Conservation (phyloP, 2,888 invertebrate species). For the Apantesis nais region DNA sequence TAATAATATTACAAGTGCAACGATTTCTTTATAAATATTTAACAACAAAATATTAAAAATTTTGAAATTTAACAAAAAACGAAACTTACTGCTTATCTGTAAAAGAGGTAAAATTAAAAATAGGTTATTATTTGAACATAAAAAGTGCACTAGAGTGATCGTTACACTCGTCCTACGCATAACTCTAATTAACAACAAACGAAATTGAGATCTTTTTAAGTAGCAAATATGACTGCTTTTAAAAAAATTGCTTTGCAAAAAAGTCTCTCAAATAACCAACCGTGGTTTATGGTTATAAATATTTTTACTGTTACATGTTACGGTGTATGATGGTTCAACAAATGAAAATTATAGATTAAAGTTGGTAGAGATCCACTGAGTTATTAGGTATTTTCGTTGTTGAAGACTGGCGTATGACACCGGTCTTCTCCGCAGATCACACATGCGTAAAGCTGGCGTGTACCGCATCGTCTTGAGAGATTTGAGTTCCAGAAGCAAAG, state of each 20-base stretch:
- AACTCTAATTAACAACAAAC: not conserved
- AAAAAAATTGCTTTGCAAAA: not conserved
- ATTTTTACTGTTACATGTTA: not conserved
- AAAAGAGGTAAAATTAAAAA: not conserved
- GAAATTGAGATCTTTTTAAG: not conserved
- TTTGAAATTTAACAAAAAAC: not conserved
- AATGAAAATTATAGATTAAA: constrained; percentile 51
- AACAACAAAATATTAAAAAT: not conserved
- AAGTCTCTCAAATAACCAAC: not conserved
- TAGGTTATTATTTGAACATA: not conserved
- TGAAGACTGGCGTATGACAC: constrained; percentile 82
- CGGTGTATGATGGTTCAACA: not conserved
- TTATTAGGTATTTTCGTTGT: constrained; percentile 87
- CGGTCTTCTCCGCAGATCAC: constrained; percentile 89
- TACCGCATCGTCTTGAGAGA: constrained; percentile 90
- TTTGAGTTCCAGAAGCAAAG: constrained; percentile 92
- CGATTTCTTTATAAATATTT: not conserved
- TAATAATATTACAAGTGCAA: not conserved
- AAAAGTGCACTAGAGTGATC: too few relatives aligned
- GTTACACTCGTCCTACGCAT: not conserved
- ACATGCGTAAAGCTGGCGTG: constrained; percentile 95
- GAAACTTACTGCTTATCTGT: not conserved
- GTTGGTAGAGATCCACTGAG: constrained; percentile 82
- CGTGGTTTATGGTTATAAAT: too few relatives aligned
- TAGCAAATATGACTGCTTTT: not conserved